Evolutionary conservation across 2,888 invertebrate genomes (phyloP), one percentile per base, ranked within the genome.

Genomic region (Urechis unicinctus): DNA sequence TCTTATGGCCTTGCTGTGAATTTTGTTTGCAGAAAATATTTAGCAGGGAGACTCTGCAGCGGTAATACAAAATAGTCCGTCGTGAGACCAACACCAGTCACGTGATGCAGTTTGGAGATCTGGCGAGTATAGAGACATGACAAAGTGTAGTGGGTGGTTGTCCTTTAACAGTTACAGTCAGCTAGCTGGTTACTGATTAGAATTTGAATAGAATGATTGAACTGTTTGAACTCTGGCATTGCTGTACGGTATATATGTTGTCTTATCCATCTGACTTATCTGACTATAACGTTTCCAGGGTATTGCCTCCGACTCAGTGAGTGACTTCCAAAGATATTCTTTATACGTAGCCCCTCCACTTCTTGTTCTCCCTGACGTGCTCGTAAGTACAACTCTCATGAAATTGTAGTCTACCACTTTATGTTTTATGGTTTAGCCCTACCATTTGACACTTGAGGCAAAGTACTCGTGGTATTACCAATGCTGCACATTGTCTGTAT

Each of bases 81-180:
- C 9, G 17, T 13, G 36, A 36, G 17, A 36, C 36, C 9, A 36
- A 36, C 17, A 79, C 79, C n/a, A 83, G 83, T 54, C 82, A 83
- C 69, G 84, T 83, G 3, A 74, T 76, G 72, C 80, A 83, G 65
- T 85, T 78, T 72, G 85, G 85, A 50, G 81, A 83, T 64, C 30
- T 71, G 70, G 74, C 74, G 56, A 59, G 64, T 24, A 22, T 4
- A 48, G 6, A n/a, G 4, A 17, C 48, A 21, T n/a, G n/a, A n/a
- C n/a, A n/a, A n/a, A n/a, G n/a, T n/a, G n/a, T n/a, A n/a, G n/a
- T n/a, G n/a, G n/a, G n/a, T n/a, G n/a, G n/a, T n/a, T n/a, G n/a
- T n/a, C n/a, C n/a, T n/a, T n/a, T n/a, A n/a, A n/a, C n/a, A n/a
- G n/a, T n/a, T n/a, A n/a, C n/a, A n/a, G n/a, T n/a, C n/a, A n/a